A percentile compares a stretch with the other conserved stretches of the same genome.
Conservation (phyloP, 2,888 invertebrate species). For the Erebia epiphron region DNA sequence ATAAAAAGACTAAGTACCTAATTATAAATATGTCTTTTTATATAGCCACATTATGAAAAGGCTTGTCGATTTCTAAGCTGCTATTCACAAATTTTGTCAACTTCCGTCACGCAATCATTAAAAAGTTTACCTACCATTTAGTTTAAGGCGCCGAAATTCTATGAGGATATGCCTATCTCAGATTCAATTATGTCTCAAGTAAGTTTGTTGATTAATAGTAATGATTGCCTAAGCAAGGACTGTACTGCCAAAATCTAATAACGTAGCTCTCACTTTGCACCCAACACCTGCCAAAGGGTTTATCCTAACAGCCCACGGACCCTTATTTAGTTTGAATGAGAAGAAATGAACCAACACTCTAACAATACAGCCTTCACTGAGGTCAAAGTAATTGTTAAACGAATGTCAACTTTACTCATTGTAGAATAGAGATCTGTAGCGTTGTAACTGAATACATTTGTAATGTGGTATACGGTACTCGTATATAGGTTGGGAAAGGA, state of each 20-base stretch:
- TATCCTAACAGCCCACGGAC: slow-evolving; percentile 40
- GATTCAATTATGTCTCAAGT: neutral
- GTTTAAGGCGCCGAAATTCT: too few species aligned
- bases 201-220: too few species aligned
- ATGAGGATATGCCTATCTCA: too few species aligned
- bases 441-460: neutral
- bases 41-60: too few species aligned
- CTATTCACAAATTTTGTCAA: too few species aligned
- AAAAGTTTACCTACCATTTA: too few species aligned
- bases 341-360: slow-evolving; percentile 46
- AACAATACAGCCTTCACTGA: slow-evolving; percentile 31
- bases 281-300: slow-evolving; percentile 37
- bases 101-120: too few species aligned
- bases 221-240: neutral
- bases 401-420: neutral
- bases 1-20: too few species aligned
- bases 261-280: slow-evolving; percentile 16
- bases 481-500: slow-evolving; percentile 35
- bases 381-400: neutral
- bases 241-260: slow-evolving; percentile 7
- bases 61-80: too few species aligned
- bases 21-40: too few species aligned
- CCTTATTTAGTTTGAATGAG: slow-evolving; percentile 47
- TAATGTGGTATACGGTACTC: slow-evolving; percentile 2
- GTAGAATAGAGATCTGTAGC: neutral